A percentile compares a stretch with the other conserved stretches of the same genome.
Evolutionary conservation across 2,113 vertebrate genomes (phyloP).

Genomic region (Thamnophis sirtalis): DNA sequence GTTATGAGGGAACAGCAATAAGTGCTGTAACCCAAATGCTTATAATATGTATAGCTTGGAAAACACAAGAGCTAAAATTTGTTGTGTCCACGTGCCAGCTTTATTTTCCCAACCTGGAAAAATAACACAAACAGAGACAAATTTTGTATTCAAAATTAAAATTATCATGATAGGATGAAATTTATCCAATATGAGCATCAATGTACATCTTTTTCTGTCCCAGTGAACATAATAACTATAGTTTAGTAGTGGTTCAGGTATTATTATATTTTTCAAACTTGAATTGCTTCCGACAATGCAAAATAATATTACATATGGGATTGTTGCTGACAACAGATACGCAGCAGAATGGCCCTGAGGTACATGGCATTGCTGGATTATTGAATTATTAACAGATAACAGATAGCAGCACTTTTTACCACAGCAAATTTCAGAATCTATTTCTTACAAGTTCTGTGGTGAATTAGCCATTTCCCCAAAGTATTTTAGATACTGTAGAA

Average conservation of each 20-base stretch:
- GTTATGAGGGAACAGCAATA: background rate
- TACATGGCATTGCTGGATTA: background rate
- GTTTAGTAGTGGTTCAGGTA: background rate
- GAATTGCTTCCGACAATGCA: background rate
- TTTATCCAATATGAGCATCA: background rate
- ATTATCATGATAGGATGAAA: background rate
- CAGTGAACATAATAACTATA: background rate
- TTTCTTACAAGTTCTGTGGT: background rate
- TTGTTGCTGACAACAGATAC: background rate
- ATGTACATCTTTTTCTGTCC: background rate
- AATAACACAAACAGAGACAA: background rate
- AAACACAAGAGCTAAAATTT: background rate
- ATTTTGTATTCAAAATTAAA: background rate
- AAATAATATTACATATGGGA: background rate
- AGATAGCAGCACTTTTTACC: background rate
- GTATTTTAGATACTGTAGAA: background rate
- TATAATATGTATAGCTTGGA: background rate
- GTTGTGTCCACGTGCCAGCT: background rate
- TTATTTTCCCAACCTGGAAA: background rate
- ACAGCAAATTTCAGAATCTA: background rate
- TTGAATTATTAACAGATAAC: background rate
- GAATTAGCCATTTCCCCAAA: background rate
- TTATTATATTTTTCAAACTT: background rate
- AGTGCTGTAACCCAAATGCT: too few species aligned
- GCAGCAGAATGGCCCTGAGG: background rate